Base-by-base conservation (phyloP, 2,888 invertebrate genomes). In the Tipula unca region DNA sequence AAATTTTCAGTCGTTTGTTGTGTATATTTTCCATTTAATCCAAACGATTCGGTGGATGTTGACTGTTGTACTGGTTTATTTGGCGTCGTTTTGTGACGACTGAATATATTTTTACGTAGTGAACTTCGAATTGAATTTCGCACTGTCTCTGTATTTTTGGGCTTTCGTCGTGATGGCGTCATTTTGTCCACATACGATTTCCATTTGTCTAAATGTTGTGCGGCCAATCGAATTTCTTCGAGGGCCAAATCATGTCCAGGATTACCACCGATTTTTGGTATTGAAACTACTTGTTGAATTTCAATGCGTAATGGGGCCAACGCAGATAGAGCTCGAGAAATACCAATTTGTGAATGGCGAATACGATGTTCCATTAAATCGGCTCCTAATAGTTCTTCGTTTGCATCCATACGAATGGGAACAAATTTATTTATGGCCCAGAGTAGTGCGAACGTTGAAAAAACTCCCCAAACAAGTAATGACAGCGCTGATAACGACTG, bases 361-460 rank as follows among this genome's bases (percentile, higher is more conserved):
- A 97, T 94, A 87, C 94, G 93, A 89, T 98, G 98, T 89, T 98
- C 98, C 1, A 95, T 95, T 39, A 97, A 92, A 91, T 98, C 98
- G 0, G 98, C 97, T 0, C 98, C 98, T 14, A 98, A 91, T 84
- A 97, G 91, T 90, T 98, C 98, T 85, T 96, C 96, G 88, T 96
- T 94, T 0, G 95, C 93, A 86, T 94, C 94, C 97, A 98, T 96
- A 14, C 98, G 93, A 86, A 98, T 96, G 0, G 96, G 95, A 88
- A 97, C 91, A 20, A 96, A 91, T 89, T 93, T 94, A 89, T 97
- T 94, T 20, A 97, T 94, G 36, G 94, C 91, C 94, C 95, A 97
- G 32, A 98, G 92, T 8, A 98, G 89, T 0, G 93, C 88, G 88
- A 95, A 93, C 0, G 97, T 96, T 0, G 94, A 93, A 10, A 92